phyloP scores from a whole-genome alignment of 2,888 invertebrate species.

The Nasonia oneida region DNA sequence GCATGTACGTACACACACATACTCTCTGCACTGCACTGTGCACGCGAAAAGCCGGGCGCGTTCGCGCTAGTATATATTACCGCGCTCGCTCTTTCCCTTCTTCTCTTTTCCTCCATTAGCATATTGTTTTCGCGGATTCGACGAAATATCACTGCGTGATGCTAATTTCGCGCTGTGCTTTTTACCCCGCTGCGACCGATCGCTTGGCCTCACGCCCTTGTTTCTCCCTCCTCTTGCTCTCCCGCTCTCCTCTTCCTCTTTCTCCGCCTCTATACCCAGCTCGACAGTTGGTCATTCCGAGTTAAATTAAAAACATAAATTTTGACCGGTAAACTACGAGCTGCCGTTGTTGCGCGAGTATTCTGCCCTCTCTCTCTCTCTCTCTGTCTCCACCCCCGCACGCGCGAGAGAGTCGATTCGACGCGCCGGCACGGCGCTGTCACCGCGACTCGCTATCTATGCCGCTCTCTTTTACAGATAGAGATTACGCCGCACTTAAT shows the following conservation, averaged over 20 bases:
- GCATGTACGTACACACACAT: neutral
- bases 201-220: slow-evolving; percentile 40
- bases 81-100: slow-evolving; percentile 44
- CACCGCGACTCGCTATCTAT: slow-evolving; percentile 41
- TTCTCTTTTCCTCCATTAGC: slow-evolving; percentile 74
- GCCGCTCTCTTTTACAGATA: slow-evolving; percentile 13
- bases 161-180: slow-evolving; percentile 73
- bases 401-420: slow-evolving; percentile 41
- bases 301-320: slow-evolving; percentile 79
- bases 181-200: slow-evolving; percentile 63
- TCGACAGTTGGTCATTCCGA: slow-evolving; percentile 77
- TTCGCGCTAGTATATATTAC: slow-evolving; percentile 33
- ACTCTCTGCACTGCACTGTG: neutral
- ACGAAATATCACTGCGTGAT: slow-evolving; percentile 76
- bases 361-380: neutral
- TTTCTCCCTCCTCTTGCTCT: slow-evolving; percentile 23
- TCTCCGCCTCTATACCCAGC: slow-evolving; percentile 55
- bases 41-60: neutral
- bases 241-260: slow-evolving; percentile 42
- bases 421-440: slow-evolving; percentile 56
- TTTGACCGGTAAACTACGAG: slow-evolving; percentile 68
- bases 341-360: slow-evolving; percentile 49
- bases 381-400: slow-evolving; percentile 47
- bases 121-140: slow-evolving; percentile 78
- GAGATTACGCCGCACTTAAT: slow-evolving; percentile 57